Evolutionary conservation across 2,797 vertebrate species (phyloP).

Genomic region (Sebastes glaucus): DNA sequence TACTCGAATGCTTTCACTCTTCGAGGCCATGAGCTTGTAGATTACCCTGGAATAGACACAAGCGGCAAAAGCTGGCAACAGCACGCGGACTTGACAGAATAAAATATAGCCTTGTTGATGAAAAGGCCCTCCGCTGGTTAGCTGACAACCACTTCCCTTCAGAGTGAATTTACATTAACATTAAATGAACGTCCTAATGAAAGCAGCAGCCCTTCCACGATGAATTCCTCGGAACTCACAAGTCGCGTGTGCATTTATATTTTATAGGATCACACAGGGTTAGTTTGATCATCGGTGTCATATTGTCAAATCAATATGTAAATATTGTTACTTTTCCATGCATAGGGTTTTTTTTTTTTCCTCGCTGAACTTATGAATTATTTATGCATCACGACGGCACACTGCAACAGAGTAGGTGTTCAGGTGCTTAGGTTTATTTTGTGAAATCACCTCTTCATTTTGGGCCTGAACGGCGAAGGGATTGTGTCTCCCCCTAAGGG

Average conservation of each 20-base stretch:
- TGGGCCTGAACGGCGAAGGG: constrained; percentile 30
- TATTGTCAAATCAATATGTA: constrained; percentile 66
- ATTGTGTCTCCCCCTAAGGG: constrained; percentile 21
- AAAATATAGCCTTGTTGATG: constrained; percentile 41
- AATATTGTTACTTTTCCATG: constrained; percentile 52
- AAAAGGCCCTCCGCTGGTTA: constrained; percentile 49
- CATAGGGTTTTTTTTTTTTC: constrained; percentile 9
- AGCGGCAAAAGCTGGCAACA: constrained; percentile 42
- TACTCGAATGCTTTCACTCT: constrained; percentile 96
- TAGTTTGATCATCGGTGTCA: constrained; percentile 51
- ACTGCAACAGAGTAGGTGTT: constrained; percentile 11
- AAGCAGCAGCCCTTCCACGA: constrained; percentile 35
- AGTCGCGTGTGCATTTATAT: constrained; percentile 52
- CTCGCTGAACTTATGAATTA: constrained; percentile 48
- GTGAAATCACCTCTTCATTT: constrained; percentile 47
- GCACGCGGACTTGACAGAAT: constrained; percentile 40
- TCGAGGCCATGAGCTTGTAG: constrained; percentile 95
- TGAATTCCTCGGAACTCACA: constrained; percentile 37
- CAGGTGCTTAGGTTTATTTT: constrained; percentile 40
- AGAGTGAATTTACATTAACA: constrained; percentile 59
- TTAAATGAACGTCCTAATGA: constrained; percentile 50
- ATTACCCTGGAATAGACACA: constrained; percentile 88
- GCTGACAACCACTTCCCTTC: constrained; percentile 57
- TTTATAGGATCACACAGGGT: constrained; percentile 58
- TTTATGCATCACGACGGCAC: constrained; percentile 49